Percentiles rank a stretch among this genome's conserved stretches.
phyloP scores from a whole-genome alignment of 2,113 vertebrate genomes.

The Sardina pilchardus region DNA sequence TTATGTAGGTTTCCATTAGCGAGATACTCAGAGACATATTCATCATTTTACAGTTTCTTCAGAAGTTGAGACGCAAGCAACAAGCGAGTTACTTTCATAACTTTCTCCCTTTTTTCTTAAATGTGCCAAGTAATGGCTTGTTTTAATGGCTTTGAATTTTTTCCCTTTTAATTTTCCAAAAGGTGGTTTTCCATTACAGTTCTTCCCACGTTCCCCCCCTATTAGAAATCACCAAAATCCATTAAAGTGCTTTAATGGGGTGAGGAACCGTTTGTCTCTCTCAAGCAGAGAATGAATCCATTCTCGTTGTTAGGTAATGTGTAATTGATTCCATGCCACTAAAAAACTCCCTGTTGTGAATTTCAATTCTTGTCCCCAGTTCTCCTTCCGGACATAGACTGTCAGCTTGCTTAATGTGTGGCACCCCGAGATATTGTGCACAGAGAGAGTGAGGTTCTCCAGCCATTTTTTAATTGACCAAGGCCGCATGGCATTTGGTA shows the following conservation, averaged over 20 bases:
- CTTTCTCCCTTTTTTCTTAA: neutral
- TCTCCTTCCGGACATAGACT: constrained; percentile 11
- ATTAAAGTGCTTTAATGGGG: constrained; percentile 38
- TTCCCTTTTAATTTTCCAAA: constrained; percentile 32
- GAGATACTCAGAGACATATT: neutral
- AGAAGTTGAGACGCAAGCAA: neutral
- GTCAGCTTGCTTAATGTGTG: constrained; percentile 17
- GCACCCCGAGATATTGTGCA: neutral
- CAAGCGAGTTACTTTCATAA: neutral
- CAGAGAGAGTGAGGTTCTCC: neutral
- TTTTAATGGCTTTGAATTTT: constrained; percentile 22
- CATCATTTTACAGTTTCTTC: neutral
- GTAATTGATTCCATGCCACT: constrained; percentile 34
- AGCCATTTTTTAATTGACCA: constrained; percentile 20
- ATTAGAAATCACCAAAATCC: constrained; percentile 29
- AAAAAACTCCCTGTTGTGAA: constrained; percentile 27
- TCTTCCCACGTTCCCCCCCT: constrained; percentile 2
- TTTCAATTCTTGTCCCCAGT: constrained; percentile 20
- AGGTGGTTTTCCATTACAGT: constrained; percentile 30
- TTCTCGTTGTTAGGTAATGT: constrained; percentile 24
- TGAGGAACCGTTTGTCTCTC: constrained; percentile 28
- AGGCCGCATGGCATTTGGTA: constrained; percentile 7
- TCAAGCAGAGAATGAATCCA: constrained; percentile 27
- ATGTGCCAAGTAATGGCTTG: neutral
- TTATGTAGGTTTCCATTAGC: neutral